These are phyloP conservation scores for Calliopum simillimum DNA, from an alignment of 2,888 invertebrate species.

Conservation along the genomic window DNA sequence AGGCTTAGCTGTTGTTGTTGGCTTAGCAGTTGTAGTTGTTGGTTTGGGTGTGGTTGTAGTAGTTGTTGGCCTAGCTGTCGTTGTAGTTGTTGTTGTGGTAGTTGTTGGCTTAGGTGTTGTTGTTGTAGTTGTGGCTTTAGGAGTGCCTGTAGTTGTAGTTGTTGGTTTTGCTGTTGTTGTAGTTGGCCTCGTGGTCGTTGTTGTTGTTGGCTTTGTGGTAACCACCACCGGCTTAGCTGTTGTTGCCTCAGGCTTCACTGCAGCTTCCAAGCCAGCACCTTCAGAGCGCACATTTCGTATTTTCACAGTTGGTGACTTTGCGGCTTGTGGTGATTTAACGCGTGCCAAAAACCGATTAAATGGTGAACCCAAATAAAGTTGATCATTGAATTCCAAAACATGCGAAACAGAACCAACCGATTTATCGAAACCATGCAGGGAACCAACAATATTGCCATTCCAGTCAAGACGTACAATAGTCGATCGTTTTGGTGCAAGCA, in stretches of 20 bases:
- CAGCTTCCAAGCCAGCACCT: conserved; percentile 58
- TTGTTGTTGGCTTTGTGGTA: conserved; percentile 49
- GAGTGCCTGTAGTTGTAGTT: conserved; percentile 47
- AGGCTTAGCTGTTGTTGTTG: conserved; percentile 49
- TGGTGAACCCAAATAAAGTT: conserved; percentile 78
- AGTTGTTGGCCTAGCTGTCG: conserved; percentile 49
- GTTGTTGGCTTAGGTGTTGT: conserved; percentile 39
- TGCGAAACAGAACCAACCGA: conserved; percentile 73
- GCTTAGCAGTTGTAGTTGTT: conserved; percentile 49
- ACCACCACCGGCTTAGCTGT: conserved; percentile 53
- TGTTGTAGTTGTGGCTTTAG: conserved; percentile 47
- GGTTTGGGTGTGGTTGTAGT: conserved; percentile 43
- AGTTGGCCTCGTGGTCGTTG: conserved; percentile 40
- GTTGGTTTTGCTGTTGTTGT: conserved; percentile 43
- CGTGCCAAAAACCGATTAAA: conserved; percentile 75
- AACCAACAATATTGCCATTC: conserved; percentile 78
- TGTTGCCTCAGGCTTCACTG: conserved; percentile 49
- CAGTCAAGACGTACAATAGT: conserved; percentile 77
- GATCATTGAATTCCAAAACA: conserved; percentile 74
- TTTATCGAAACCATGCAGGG: conserved; percentile 74
- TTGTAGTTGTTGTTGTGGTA: conserved; percentile 33
- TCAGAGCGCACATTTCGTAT: conserved; percentile 63
- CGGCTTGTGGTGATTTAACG: conserved; percentile 69
- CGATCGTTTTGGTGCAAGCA: conserved; percentile 66
- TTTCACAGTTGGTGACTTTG: conserved; percentile 56